These are phyloP conservation scores for Mycetomoellerius zeteki DNA, from an alignment of 1,140 invertebrate species.

Conservation along the genomic window DNA sequence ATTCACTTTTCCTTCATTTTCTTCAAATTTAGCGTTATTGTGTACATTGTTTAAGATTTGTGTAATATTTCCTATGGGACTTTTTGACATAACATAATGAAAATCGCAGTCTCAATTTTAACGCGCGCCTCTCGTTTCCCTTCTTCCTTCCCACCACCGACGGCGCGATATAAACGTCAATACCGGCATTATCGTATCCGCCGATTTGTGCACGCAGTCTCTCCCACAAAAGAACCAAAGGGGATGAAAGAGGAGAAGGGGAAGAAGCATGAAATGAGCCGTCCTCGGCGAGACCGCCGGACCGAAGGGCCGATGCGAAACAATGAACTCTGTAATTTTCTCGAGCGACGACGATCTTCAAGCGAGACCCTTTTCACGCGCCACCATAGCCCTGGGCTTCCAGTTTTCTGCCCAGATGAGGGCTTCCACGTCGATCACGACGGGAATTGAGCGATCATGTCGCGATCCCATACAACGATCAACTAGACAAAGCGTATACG, in stretches of 20 bases:
- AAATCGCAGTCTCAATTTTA: slow-evolving; percentile 1
- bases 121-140: slow-evolving; percentile 43
- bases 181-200: slow-evolving; percentile 58
- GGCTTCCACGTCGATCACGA: slow-evolving; percentile 56
- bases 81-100: background rate
- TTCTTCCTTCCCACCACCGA: slow-evolving; percentile 56
- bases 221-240: slow-evolving; percentile 56
- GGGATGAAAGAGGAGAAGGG: too few species aligned
- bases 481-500: slow-evolving; percentile 29
- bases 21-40: background rate
- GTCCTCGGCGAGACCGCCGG: slow-evolving; percentile 29
- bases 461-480: slow-evolving; percentile 43
- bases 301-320: slow-evolving; percentile 69
- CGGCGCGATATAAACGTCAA: slow-evolving; percentile 52
- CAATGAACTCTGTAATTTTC: slow-evolving; percentile 79
- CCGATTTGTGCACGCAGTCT: slow-evolving; percentile 58
- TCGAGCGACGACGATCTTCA: slow-evolving; percentile 70
- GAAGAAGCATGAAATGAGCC: slow-evolving; percentile 62
- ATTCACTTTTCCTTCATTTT: background rate
- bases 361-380: slow-evolving; percentile 73
- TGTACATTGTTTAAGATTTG: background rate
- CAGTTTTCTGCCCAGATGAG: slow-evolving; percentile 66
- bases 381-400: slow-evolving; percentile 71
- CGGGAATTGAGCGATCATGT: slow-evolving; percentile 73
- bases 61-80: background rate